A percentile compares a stretch with the other conserved stretches of the same genome.
These are phyloP conservation scores for Mnemiopsis leidyi DNA, from an alignment of 37 sponge, comb jelly and placozoan species.

Conservation along the genomic window DNA sequence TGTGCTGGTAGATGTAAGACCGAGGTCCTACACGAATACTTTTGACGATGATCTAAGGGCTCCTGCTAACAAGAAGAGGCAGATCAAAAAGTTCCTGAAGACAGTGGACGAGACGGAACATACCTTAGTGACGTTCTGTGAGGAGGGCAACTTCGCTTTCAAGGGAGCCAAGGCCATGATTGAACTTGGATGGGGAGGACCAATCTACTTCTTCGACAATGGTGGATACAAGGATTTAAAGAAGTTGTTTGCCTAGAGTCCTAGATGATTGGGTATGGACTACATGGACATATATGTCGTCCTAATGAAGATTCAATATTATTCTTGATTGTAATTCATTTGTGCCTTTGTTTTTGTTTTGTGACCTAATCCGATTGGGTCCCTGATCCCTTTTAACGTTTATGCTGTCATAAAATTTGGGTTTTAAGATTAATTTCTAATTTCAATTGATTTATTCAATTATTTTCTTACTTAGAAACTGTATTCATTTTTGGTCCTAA, in stretches of 20 bases:
- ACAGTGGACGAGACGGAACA: neutral
- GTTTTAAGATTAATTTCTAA: too few relatives aligned
- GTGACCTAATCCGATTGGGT: too few relatives aligned
- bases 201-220: neutral
- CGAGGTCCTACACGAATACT: neutral
- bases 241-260: neutral
- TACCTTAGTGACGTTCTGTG: slow-evolving; percentile 12
- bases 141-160: neutral
- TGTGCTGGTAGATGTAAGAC: slow-evolving; percentile 28
- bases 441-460: too few relatives aligned
- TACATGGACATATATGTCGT: too few relatives aligned
- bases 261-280: too few relatives aligned
- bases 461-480: too few relatives aligned
- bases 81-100: slow-evolving; percentile 37
- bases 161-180: slow-evolving; percentile 4
- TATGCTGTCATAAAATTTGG: too few relatives aligned
- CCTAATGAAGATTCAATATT: too few relatives aligned
- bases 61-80: neutral
- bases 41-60: neutral
- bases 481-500: too few relatives aligned
- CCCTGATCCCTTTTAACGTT: too few relatives aligned
- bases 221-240: slow-evolving; percentile 17
- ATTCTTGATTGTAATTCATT: too few relatives aligned
- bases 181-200: neutral
- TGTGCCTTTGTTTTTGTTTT: too few relatives aligned